Evolutionary conservation across 2,797 vertebrate genomes (phyloP).

Genomic region (Anomalospiza imberbis): DNA sequence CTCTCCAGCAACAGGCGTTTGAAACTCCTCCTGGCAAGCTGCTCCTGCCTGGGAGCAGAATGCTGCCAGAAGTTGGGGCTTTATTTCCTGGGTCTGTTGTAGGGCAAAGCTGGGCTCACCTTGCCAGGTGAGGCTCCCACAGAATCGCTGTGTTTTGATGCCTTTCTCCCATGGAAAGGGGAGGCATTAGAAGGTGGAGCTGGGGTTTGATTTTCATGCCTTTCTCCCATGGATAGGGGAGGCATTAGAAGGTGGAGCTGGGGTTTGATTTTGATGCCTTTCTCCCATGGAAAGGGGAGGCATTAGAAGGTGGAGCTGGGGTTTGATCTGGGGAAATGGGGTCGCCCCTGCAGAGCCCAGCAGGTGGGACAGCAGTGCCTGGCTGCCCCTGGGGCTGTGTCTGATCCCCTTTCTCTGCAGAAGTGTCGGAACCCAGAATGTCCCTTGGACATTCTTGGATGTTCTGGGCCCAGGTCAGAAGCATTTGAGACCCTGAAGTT

Average conservation of each 20-base stretch:
- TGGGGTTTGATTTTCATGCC: too few species aligned
- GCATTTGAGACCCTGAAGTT: too few species aligned
- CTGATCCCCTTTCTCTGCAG: not conserved
- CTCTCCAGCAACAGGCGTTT: not conserved
- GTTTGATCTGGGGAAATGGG: not conserved
- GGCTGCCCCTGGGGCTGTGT: not conserved
- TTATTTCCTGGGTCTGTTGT: accelerated
- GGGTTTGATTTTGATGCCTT: not conserved
- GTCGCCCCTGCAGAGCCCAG: not conserved
- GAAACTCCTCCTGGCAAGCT: not conserved
- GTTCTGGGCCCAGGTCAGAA: too few species aligned
- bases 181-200: too few species aligned
- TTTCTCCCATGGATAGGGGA: too few species aligned
- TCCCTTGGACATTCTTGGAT: too few species aligned
- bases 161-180: too few species aligned
- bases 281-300: not conserved
- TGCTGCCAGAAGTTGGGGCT: accelerated
- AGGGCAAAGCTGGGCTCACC: not conserved
- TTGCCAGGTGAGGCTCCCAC: not conserved
- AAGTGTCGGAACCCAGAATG: too few species aligned
- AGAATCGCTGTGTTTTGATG: not conserved
- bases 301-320: not conserved
- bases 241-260: too few species aligned
- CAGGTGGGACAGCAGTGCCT: not conserved
- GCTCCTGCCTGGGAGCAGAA: not conserved